These are phyloP conservation scores for Syngnathus acus DNA, from an alignment of 2,797 vertebrate species.

Conservation along the genomic window DNA sequence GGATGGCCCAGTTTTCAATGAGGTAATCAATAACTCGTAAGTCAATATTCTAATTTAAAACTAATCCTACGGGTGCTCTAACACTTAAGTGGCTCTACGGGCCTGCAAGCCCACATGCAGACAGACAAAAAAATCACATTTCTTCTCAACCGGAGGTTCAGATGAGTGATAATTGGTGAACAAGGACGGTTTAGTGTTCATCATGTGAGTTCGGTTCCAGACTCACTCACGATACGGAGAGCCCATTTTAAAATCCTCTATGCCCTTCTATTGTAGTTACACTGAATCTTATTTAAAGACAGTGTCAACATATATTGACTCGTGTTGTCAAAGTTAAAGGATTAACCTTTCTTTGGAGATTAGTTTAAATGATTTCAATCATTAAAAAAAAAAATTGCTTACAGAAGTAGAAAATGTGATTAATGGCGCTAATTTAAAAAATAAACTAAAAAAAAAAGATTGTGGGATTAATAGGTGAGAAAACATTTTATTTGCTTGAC, in stretches of 20 bases:
- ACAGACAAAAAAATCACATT: not conserved
- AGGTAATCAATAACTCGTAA: conserved; percentile 20
- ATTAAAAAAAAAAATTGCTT: too few relatives aligned
- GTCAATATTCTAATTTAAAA: conserved; percentile 19
- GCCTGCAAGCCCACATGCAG: conserved; percentile 6
- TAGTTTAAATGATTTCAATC: too few relatives aligned
- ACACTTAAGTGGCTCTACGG: not conserved
- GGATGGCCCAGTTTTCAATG: conserved; percentile 14
- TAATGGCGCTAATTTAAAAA: too few relatives aligned
- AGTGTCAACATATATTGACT: too few relatives aligned
- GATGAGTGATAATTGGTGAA: conserved; percentile 6
- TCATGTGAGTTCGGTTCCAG: not conserved
- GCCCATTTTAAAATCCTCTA: not conserved
- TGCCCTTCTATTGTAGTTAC: not conserved
- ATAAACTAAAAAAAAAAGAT: too few relatives aligned
- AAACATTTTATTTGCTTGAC: too few relatives aligned
- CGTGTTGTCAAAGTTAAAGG: too few relatives aligned
- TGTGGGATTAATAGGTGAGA: too few relatives aligned
- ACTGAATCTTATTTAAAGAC: not conserved
- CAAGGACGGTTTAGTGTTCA: not conserved
- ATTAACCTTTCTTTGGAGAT: too few relatives aligned
- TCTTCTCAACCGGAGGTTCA: not conserved
- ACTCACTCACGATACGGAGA: not conserved
- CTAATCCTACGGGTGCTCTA: conserved; percentile 8
- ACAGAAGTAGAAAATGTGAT: too few relatives aligned